Base-by-base conservation (phyloP, 2,797 vertebrate species). In the Tympanoctomys barrerae region DNA sequence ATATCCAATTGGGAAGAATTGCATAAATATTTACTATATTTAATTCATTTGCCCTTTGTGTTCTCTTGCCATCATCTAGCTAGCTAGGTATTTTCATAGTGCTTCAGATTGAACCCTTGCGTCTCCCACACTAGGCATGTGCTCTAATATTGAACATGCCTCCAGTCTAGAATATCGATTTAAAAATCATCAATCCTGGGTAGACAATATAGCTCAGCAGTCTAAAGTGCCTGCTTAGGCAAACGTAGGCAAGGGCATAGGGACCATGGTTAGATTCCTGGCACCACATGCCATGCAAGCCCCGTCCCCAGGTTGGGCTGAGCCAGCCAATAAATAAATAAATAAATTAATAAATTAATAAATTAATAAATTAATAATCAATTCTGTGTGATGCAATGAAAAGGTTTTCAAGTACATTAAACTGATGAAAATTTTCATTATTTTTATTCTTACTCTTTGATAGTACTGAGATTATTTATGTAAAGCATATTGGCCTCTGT, bases 21-120 rank as follows among this genome's bases (percentile, higher is more conserved):
- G 21, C 1, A 85, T 18, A 73, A 73, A 52, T 70, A 80, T 36
- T 24, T 70, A 71, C 70, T 59, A 1, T 0, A 83, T n/a, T 24
- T 68, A 84, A 57, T 94, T 9, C 54, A 36, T 42, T 77, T 94
- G 46, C 12, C 42, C 21, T 71, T 83, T 96, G 31, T 31, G 26
- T 9, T 82, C 1, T 10, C 24, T 62, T 39, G 21, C 19, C 22
- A 49, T 49, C 39, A 77, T 31, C 24, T 77, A 18, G 7, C 7
- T 77, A 31, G 10, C 39, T 46, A 75, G 7, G 0, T 75, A 28
- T 75, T 46, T 73, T 22, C 18, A 19, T 13, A 1, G 4, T 13
- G 4, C 5, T 75, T 10, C 2, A 9, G 22, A 75, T 26, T 14
- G 39, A 75, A 46, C 39, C 12, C 22, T 10, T 11, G 2, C n/a